Base-by-base conservation (phyloP, 2,888 invertebrate species). In the Drosophila nr. medialis region DNA sequence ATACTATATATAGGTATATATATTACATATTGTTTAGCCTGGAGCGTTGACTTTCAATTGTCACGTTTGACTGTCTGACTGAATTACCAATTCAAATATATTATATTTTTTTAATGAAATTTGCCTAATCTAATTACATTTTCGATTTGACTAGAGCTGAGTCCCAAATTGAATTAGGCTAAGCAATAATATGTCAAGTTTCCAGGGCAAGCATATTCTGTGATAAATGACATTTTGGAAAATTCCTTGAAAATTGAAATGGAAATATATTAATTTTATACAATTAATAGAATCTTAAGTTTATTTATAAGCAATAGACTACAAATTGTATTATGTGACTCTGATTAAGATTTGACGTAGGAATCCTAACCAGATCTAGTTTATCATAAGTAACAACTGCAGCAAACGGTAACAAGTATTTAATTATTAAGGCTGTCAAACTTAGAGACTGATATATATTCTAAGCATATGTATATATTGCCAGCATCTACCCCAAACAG, bases 71-170 rank as follows among this genome's bases (percentile, higher is more conserved):
- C 21, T 38, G 45, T 48, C 27, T 54, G 36, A 30, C 36, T 36
- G 15, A 34, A 36, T 53, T 21, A 21, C 10, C 5, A 51, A 53
- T 21, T 29, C 13, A 11, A 34, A 40, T 30, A 29, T 29, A 7
- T 48, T 30, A n/a, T 29, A 7, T 5, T 38, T 4, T 27, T 27
- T 18, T n/a, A 15, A 27, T 10, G 5, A n/a, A 59, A 59, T 45
- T 53, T 38, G 32, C 18, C 15, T 21, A 70, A 70, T 55, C 42
- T n/a, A 70, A 62, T 62, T 29, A 54, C 50, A 62, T 36, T 34
- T 15, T 38, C 13, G 49, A 13, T 36, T 21, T 15, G 15, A 29
- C 13, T 7, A 36, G 21, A 29, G 21, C 21, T 1, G 15, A 18
- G 29, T 24, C 29, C 29, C 13, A 38, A 53, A 53, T 30, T 21